These are phyloP conservation scores for Heliconius melpomene DNA, from an alignment of 1,140 invertebrate species.

Conservation along the genomic window DNA sequence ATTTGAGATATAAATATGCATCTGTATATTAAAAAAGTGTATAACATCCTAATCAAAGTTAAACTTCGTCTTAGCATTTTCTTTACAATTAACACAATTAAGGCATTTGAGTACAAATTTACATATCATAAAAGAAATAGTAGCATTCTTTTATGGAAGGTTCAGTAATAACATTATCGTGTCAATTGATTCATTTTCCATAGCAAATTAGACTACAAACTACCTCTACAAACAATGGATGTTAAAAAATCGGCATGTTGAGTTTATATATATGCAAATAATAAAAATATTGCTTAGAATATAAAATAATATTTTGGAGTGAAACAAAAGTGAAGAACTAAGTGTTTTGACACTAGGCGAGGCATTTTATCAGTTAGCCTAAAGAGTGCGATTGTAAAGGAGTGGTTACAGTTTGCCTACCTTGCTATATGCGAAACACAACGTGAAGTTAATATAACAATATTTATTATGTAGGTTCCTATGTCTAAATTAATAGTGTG, in stretches of 20 bases:
- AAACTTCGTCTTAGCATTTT: constrained; percentile 11
- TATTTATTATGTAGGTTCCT: not conserved
- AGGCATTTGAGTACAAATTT: constrained; percentile 28
- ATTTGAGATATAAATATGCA: not conserved
- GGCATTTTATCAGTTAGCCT: no score
- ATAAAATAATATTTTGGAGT: no score
- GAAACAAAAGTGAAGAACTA: no score
- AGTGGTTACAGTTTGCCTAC: no score
- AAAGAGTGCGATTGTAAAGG: no score
- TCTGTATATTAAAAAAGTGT: not conserved
- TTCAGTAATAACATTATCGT: constrained; percentile 35
- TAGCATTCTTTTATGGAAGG: constrained; percentile 24
- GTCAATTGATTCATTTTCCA: not conserved
- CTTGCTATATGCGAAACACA: not conserved
- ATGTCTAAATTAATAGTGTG: no score
- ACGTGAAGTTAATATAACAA: not conserved
- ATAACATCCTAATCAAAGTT: constrained; percentile 25
- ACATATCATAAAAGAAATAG: constrained; percentile 33
- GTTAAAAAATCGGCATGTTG: not conserved
- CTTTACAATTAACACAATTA: constrained; percentile 23
- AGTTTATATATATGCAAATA: no score
- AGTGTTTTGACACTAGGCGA: no score
- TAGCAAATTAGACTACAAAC: not conserved
- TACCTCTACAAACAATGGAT: not conserved
- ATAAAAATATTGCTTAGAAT: no score